These are phyloP conservation scores for Actenoides lindsayi DNA, from an alignment of 2,113 vertebrate species.

Conservation along the genomic window DNA sequence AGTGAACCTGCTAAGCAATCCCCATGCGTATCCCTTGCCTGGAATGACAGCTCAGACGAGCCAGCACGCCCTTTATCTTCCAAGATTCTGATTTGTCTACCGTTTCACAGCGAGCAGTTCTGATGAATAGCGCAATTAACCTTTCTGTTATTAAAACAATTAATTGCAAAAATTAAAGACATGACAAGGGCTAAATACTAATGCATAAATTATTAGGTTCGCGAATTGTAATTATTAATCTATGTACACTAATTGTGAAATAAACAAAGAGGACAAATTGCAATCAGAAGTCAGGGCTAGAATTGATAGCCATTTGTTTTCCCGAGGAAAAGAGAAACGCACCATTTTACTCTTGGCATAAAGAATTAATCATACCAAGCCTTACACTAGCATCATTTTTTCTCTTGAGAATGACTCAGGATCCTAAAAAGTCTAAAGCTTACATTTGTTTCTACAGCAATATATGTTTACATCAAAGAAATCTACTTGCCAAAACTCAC, in stretches of 20 bases:
- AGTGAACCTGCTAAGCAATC: not conserved
- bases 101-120: slow-evolving; percentile 67
- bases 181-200: slow-evolving; percentile 75
- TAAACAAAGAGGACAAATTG: slow-evolving; percentile 68
- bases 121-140: slow-evolving; percentile 80
- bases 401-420: not conserved
- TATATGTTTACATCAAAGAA: not conserved
- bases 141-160: slow-evolving; percentile 79
- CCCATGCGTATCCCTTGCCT: not conserved
- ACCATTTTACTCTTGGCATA: not conserved
- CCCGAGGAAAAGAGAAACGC: not conserved
- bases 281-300: slow-evolving; percentile 52
- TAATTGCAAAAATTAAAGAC: slow-evolving; percentile 78
- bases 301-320: slow-evolving; percentile 50
- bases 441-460: not conserved
- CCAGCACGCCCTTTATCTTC: slow-evolving; percentile 67
- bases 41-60: slow-evolving; percentile 62
- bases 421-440: not conserved
- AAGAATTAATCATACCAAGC: not conserved
- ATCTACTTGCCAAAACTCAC: not conserved
- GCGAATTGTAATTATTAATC: slow-evolving; percentile 78
- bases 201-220: slow-evolving; percentile 79
- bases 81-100: slow-evolving; percentile 71
- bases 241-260: slow-evolving; percentile 64
- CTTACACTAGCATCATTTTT: not conserved